These are phyloP conservation scores for Drosophila virilis DNA, from an alignment of 1,140 invertebrate genomes.

Conservation along the genomic window DNA sequence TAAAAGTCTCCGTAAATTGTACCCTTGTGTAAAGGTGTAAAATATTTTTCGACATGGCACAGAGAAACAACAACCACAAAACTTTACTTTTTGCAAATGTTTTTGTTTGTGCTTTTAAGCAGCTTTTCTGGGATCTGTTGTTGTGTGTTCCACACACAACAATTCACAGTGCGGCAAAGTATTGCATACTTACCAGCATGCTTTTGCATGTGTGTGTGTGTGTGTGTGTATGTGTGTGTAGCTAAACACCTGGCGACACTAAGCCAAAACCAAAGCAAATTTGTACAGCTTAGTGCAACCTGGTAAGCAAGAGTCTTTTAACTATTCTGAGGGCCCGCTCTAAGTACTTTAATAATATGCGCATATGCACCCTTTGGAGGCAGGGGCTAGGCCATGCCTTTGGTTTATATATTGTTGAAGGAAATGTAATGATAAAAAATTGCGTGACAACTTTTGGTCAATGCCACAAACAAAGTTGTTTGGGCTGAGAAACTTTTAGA, in stretches of 20 bases:
- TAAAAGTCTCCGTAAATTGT: constrained; percentile 56
- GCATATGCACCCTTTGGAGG: constrained; percentile 12
- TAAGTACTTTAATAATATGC: constrained; percentile 7
- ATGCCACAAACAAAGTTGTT: constrained; percentile 39
- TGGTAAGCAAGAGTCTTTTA: constrained; percentile 53
- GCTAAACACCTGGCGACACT: constrained; percentile 26
- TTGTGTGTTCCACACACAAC: constrained; percentile 46
- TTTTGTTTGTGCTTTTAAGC: constrained; percentile 75
- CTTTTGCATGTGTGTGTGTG: not conserved
- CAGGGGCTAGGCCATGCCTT: constrained; percentile 45
- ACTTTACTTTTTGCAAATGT: constrained; percentile 51
- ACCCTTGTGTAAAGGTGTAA: constrained; percentile 70
- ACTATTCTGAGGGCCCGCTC: constrained; percentile 12
- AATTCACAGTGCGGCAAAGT: constrained; percentile 37
- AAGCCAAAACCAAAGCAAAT: constrained; percentile 37
- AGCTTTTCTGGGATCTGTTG: constrained; percentile 58
- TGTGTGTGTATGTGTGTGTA: constrained; percentile 7
- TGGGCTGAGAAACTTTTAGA: constrained; percentile 31
- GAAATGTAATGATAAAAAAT: constrained; percentile 73
- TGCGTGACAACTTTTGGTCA: constrained; percentile 59
- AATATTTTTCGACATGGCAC: constrained; percentile 64
- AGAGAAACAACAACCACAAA: constrained; percentile 37
- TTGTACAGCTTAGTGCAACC: constrained; percentile 48
- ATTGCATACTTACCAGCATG: constrained; percentile 69
- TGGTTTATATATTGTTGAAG: constrained; percentile 36